Percentiles rank a stretch among this genome's conserved stretches.
Conservation (phyloP, 2,888 invertebrate genomes). For the Hirtodrosophila duncani region DNA sequence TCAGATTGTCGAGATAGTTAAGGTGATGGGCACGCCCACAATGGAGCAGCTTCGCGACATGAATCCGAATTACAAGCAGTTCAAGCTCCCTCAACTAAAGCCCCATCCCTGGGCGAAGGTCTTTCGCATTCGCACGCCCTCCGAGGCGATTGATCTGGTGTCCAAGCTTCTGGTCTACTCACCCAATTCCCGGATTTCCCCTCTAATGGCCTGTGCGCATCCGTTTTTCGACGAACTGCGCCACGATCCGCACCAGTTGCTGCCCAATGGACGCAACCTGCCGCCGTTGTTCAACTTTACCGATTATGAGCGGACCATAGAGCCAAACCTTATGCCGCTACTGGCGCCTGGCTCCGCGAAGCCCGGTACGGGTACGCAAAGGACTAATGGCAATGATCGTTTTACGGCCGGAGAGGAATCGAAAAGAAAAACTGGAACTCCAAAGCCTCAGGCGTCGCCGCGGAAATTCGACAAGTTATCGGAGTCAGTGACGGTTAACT, state of each 20-base stretch:
- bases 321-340: slow-evolving; percentile 62
- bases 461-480: too few species aligned
- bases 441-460: too few species aligned
- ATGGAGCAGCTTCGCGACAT: slow-evolving; percentile 99
- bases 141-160: slow-evolving; percentile 93
- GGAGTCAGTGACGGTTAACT: too few species aligned
- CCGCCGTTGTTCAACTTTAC: slow-evolving; percentile 98
- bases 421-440: background rate
- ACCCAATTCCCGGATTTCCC: slow-evolving; percentile 94
- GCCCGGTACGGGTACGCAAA: background rate
- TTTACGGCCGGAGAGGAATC: slow-evolving; percentile 44
- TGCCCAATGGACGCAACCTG: slow-evolving; percentile 94
- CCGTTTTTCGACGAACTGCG: slow-evolving; percentile 98
- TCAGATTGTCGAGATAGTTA: slow-evolving; percentile 99
- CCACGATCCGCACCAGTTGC: slow-evolving; percentile 91
- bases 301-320: slow-evolving; percentile 82
- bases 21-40: slow-evolving; percentile 98
- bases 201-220: slow-evolving; percentile 98
- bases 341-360: slow-evolving; percentile 19
- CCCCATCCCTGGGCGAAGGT: slow-evolving; percentile 99
- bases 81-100: slow-evolving; percentile 99
- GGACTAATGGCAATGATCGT: slow-evolving; percentile 5
- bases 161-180: slow-evolving; percentile 97
- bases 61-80: slow-evolving; percentile 99
- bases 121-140: slow-evolving; percentile 93